Evolutionary conservation across 2,113 vertebrate species (phyloP).

Genomic region (Oncorhynchus gorbuscha): DNA sequence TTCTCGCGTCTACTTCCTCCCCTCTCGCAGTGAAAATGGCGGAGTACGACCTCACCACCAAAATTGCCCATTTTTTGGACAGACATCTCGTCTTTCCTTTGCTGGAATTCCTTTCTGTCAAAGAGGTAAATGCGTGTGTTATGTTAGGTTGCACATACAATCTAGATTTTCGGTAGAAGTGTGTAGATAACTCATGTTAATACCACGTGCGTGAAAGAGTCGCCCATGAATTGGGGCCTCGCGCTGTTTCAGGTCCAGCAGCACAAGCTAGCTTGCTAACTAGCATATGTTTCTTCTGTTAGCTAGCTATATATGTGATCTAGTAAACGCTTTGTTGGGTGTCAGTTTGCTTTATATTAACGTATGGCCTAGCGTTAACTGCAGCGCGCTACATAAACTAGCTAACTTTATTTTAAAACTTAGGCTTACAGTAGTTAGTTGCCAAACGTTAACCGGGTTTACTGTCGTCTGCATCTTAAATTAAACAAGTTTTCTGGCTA

Average conservation of each 20-base stretch:
- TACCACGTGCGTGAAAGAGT: not conserved
- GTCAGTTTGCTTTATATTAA: too few relatives aligned
- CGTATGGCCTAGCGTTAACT: too few relatives aligned
- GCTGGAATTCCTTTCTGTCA: conserved; percentile 93
- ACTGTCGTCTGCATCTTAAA: too few relatives aligned
- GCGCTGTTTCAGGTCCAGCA: not conserved
- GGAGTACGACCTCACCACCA: conserved; percentile 93
- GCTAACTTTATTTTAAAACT: too few relatives aligned
- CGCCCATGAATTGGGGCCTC: not conserved
- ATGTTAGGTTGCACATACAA: not conserved
- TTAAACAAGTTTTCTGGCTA: too few relatives aligned
- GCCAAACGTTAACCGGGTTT: too few relatives aligned
- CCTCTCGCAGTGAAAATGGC: conserved; percentile 83
- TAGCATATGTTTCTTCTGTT: not conserved
- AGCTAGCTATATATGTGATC: too few relatives aligned
- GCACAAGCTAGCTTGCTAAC: not conserved
- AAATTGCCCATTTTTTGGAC: conserved; percentile 94
- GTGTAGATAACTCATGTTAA: not conserved
- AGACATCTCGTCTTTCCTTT: conserved; percentile 93
- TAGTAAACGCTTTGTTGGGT: too few relatives aligned
- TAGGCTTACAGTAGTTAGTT: too few relatives aligned
- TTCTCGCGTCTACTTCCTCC: conserved; percentile 27
- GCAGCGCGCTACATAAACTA: too few relatives aligned
- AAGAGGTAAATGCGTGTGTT: conserved; percentile 77
- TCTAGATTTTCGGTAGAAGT: not conserved